Base-by-base conservation (phyloP, 1,140 invertebrate genomes). In the Cyclina sinensis region DNA sequence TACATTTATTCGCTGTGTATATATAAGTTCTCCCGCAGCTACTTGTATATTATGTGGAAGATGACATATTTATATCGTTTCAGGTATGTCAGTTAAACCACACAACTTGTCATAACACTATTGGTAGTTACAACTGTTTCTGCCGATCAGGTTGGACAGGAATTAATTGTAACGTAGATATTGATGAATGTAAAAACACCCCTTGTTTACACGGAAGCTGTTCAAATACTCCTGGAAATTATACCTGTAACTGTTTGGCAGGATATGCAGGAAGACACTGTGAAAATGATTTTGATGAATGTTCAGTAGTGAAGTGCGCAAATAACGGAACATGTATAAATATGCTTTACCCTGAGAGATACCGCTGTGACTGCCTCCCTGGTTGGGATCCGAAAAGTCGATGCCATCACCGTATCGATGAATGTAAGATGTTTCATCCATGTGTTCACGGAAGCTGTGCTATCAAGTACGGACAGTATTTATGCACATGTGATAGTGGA, bases 381-480 rank as follows among this genome's bases (percentile, higher is more conserved):
- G 79, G 79, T 14, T 81, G 79, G 79, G 48, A 76, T 76, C 35
- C 48, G 0, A 59, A 24, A n/a, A 59, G 21, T 59, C 37, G 35
- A 21, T 80, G 78, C 24, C 32, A 80, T 48, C 39, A 27, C 48
- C 24, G 5, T 51, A 51, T 48, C 12, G 48, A 78, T 78, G 51
- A 62, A 62, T 81, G 79, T 59, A 18, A 57, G 27, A 39, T 14
- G 21, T 24, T 24, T 4, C 24, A 14, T 16, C 90, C 90, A 27
- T 91, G 90, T 79, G 16, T 54, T 12, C 86, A 91, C 27, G 27
- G 54, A 32, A 84, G 24, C 9, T 91, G 90, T 86, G 43, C 27
- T 21, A 91, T 89, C 35, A 81, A 32, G 18, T 7, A 35, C 4
- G 88, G 90, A 27, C 48, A 70, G 62, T 89, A 87, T 43, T 46